Evolutionary conservation across 1,140 invertebrate genomes (phyloP).

Genomic region (Drosophila mayri): DNA sequence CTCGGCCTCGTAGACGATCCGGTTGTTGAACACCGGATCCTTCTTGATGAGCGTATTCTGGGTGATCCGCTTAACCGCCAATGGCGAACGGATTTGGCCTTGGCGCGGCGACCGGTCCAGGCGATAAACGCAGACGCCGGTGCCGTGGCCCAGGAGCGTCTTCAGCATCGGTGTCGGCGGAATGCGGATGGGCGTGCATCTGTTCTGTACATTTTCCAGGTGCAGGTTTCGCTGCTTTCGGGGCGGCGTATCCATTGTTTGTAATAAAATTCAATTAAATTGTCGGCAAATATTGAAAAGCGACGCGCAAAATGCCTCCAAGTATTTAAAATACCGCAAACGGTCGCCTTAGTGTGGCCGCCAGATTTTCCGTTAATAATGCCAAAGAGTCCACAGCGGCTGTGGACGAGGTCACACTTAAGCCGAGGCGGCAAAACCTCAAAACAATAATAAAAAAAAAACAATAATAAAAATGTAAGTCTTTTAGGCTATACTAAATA

Average conservation of each 20-base stretch:
- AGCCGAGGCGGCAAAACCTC: too few species aligned
- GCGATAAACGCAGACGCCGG: constrained; percentile 91
- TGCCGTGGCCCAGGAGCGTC: constrained; percentile 72
- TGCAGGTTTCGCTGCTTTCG: constrained; percentile 72
- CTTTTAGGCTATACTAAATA: too few species aligned
- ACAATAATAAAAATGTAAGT: too few species aligned
- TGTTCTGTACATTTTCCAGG: constrained; percentile 68
- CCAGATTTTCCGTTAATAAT: background rate
- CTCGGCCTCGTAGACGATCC: constrained; percentile 90
- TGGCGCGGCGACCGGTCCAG: constrained; percentile 89
- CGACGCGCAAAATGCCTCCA: constrained; percentile 9
- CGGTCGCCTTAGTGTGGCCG: constrained; percentile 2
- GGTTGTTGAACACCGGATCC: constrained; percentile 84
- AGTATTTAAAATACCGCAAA: constrained; percentile 4
- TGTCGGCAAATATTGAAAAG: background rate
- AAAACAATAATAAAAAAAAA: too few species aligned
- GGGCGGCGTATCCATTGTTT: constrained; percentile 71
- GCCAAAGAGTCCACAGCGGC: background rate
- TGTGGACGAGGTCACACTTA: too few species aligned
- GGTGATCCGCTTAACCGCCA: constrained; percentile 91
- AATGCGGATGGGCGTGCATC: constrained; percentile 73
- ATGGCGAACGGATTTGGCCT: constrained; percentile 89
- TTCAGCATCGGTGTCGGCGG: constrained; percentile 79
- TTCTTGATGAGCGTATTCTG: constrained; percentile 65
- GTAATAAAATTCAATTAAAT: background rate